Conservation (phyloP, 2,888 invertebrate species). For the Autographa pulchrina region DNA sequence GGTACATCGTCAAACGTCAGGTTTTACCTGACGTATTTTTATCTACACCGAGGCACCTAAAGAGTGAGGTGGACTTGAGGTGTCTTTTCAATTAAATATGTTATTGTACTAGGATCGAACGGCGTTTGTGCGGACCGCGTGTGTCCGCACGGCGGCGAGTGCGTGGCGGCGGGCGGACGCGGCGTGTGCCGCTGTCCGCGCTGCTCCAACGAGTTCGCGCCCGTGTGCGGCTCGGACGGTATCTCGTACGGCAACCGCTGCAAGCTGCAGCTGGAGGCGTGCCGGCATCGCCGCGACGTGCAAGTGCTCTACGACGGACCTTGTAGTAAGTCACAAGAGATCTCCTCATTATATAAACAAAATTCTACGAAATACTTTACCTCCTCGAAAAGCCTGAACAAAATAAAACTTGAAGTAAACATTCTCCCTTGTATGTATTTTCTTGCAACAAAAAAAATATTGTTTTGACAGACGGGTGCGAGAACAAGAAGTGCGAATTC, state of each 20-base stretch:
- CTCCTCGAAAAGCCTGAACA: no score
- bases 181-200: conserved; percentile 96
- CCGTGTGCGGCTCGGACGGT: conserved; percentile 95
- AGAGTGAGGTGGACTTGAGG: no score
- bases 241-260: conserved; percentile 95
- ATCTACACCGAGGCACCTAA: no score
- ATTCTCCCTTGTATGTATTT: background rate
- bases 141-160: conserved; percentile 94
- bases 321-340: conserved; percentile 92
- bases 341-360: background rate
- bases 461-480: conserved; percentile 92
- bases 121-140: conserved; percentile 92
- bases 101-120: conserved; percentile 85
- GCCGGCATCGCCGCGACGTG: conserved; percentile 93
- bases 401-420: no score
- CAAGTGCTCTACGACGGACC: conserved; percentile 94
- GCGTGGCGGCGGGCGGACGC: conserved; percentile 91
- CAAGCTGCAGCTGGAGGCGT: conserved; percentile 94
- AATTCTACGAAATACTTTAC: no score
- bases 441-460: background rate
- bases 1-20: no score
- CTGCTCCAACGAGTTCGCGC: conserved; percentile 95
- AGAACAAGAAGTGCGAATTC: conserved; percentile 93
- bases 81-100: background rate
- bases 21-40: no score